A percentile compares a stretch with the other conserved stretches of the same genome.
Evolutionary conservation across 2,888 invertebrate genomes (phyloP).

Genomic region (Toxonevra muliebris): DNA sequence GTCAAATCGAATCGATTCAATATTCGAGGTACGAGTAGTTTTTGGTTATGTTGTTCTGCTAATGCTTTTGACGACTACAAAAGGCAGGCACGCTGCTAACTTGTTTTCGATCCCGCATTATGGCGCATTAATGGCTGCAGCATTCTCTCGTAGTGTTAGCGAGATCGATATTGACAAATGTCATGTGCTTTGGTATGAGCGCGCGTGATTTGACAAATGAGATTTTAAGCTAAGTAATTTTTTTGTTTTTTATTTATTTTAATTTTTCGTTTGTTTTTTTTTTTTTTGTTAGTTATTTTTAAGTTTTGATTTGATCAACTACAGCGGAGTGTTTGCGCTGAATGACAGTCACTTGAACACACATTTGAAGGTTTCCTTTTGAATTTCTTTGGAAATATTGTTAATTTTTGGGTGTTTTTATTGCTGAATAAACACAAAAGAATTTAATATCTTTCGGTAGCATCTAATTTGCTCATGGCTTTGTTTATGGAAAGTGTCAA

Average conservation of each 20-base stretch:
- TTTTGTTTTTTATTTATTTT: too few relatives aligned
- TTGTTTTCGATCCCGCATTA: slow-evolving; percentile 28
- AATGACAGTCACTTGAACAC: too few relatives aligned
- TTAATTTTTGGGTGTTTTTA: not conserved
- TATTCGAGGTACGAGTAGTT: not conserved
- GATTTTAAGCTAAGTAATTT: slow-evolving; percentile 14
- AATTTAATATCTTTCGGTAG: not conserved
- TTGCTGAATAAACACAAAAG: not conserved
- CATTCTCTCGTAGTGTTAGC: not conserved
- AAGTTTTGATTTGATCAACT: too few relatives aligned
- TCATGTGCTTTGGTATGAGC: slow-evolving; percentile 24
- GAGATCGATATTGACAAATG: slow-evolving; percentile 21
- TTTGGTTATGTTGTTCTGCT: not conserved
- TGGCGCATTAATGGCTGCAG: slow-evolving; percentile 17
- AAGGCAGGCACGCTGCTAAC: slow-evolving; percentile 5
- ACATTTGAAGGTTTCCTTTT: too few relatives aligned
- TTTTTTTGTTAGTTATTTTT: too few relatives aligned
- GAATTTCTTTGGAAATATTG: too few relatives aligned
- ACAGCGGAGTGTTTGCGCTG: too few relatives aligned
- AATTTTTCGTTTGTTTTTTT: too few relatives aligned
- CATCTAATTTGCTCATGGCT: not conserved
- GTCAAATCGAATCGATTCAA: slow-evolving; percentile 9
- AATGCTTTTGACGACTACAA: too few relatives aligned
- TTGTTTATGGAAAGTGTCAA: too few relatives aligned
- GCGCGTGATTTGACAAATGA: slow-evolving; percentile 30